phyloP scores from a whole-genome alignment of 2,888 invertebrate species.

The Conus canariensis region DNA sequence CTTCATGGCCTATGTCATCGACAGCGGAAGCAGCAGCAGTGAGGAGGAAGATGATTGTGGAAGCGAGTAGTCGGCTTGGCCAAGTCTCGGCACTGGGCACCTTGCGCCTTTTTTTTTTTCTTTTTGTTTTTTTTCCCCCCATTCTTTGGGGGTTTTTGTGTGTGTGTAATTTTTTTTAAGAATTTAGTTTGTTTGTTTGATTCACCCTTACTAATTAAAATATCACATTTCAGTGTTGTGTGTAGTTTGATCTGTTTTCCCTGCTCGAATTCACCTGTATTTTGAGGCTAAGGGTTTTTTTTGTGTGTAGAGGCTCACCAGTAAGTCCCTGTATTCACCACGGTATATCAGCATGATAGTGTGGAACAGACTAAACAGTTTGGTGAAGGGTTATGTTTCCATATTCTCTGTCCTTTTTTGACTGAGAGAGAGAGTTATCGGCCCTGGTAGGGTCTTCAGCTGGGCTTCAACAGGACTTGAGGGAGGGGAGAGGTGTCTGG shows the following conservation, averaged over 20 bases:
- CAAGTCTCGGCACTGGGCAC: conserved; percentile 45
- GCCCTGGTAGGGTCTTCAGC: not conserved
- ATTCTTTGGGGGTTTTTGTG: not conserved
- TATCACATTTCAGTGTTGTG: conserved; percentile 9
- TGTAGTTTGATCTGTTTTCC: conserved; percentile 4
- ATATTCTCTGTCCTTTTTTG: not conserved
- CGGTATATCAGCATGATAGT: not conserved
- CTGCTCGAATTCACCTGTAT: not conserved
- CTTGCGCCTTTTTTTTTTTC: conserved; percentile 36
- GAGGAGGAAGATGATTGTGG: conserved; percentile 40
- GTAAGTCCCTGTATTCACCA: not conserved
- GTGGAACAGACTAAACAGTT: no score
- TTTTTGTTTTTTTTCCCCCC: not conserved
- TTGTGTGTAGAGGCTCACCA: not conserved
- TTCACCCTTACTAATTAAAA: conserved; percentile 16
- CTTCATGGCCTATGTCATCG: conserved; percentile 82
- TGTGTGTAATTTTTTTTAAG: no score
- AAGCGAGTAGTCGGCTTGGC: conserved; percentile 41
- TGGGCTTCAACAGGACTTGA: not conserved
- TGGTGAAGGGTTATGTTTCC: not conserved
- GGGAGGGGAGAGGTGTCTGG: not conserved
- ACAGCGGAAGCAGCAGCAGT: conserved; percentile 56
- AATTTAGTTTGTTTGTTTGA: not conserved
- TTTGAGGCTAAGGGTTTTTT: not conserved
- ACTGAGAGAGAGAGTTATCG: not conserved